phyloP scores from a whole-genome alignment of 2,888 invertebrate species.

The Conistra vaccinii region DNA sequence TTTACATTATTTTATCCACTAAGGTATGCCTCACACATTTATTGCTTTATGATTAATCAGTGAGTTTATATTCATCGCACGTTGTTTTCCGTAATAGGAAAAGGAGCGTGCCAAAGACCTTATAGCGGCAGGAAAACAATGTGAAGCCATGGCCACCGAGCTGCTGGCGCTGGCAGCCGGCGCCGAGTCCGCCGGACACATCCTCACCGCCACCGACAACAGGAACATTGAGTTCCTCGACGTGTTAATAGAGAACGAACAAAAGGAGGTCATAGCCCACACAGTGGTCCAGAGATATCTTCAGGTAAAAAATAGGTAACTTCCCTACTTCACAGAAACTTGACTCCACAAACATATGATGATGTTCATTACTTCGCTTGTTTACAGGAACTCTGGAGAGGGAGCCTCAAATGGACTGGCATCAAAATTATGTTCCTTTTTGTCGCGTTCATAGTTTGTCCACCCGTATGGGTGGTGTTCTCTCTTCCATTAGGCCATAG shows the following conservation, averaged over 20 bases:
- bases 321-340: conserved; percentile 71
- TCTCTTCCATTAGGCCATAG: conserved; percentile 98
- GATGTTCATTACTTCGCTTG: conserved; percentile 63
- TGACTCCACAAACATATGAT: conserved; percentile 40
- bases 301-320: conserved; percentile 94
- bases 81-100: conserved; percentile 91
- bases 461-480: conserved; percentile 98
- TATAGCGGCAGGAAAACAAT: conserved; percentile 98
- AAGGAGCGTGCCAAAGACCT: conserved; percentile 99
- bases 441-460: conserved; percentile 97
- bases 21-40: conserved; percentile 89
- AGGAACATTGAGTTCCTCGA: conserved; percentile 98
- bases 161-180: conserved; percentile 98
- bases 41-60: conserved; percentile 40
- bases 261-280: conserved; percentile 99
- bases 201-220: conserved; percentile 98
- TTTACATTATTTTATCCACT: conserved; percentile 96
- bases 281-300: conserved; percentile 99
- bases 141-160: conserved; percentile 99
- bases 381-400: conserved; percentile 98
- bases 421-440: conserved; percentile 98
- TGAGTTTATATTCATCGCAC: conserved; percentile 67
- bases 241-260: conserved; percentile 99
- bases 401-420: conserved; percentile 98
- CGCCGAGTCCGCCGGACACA: conserved; percentile 97